Evolutionary conservation across 1,140 invertebrate species (phyloP), one percentile per base, ranked within the genome.

Genomic region (Lordiphosa clarofinis): DNA sequence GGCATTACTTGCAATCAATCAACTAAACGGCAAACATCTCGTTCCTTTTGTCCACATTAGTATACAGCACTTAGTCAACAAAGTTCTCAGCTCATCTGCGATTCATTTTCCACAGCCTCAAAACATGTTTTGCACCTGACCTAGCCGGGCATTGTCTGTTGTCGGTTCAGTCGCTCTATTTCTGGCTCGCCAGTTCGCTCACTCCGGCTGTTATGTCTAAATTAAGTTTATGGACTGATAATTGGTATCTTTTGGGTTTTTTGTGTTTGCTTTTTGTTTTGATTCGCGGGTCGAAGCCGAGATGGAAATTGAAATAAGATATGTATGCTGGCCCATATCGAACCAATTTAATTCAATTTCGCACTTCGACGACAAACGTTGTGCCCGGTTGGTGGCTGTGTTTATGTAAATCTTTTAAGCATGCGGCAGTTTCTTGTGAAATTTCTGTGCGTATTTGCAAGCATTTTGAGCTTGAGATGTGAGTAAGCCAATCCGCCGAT

Each of bases 321-420:
- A 81, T 75, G 73, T 56, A 67, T 59, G 63, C 47, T 67, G 35
- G 31, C 57, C 21, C 55, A 55, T 71, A 82, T 73, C 76, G 72
- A 47, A 78, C 73, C 73, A 84, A 84, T 84, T 84, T 84, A 84
- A 78, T 84, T 84, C 56, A 84, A 84, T 84, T 84, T 84, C 56
- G 65, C 64, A 76, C 69, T 60, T 63, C 60, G 48, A 58, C 64
- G 64, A 53, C 58, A 47, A 24, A 73, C 58, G 78, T 84, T 78
- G 76, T 82, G 67, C 5, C 12, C 71, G 67, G 61, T 3, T 21
- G 50, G 62, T 55, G 56, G 55, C 24, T 28, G 28, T 49, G 13
- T 15, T 1, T n/a, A 31, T 31, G 11, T 9, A 13, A 46, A 31
- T 6, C 28, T 33, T 35, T 9, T 33, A 1, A 66, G 60, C 38